A percentile compares a stretch with the other conserved stretches of the same genome.
Evolutionary conservation across 2,888 invertebrate species (phyloP).

Genomic region (Cephalotes varians): DNA sequence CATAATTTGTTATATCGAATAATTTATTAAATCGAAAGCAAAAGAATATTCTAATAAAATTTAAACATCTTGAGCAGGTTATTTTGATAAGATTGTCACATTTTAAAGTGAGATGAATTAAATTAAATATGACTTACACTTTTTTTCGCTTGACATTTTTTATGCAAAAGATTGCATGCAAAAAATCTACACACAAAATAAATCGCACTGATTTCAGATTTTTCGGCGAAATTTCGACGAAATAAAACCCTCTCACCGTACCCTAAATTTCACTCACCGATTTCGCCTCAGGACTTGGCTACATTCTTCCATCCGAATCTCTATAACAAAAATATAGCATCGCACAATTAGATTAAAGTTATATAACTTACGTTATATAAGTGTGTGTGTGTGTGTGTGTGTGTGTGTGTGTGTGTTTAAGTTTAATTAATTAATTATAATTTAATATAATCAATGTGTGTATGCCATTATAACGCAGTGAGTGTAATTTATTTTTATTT

Average conservation of each 20-base stretch:
- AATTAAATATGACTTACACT: not conserved
- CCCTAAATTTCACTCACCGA: not conserved
- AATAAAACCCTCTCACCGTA: not conserved
- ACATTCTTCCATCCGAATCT: not conserved
- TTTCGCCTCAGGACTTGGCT: not conserved
- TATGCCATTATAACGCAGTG: not conserved
- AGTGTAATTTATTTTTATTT: not conserved
- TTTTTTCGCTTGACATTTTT: not conserved
- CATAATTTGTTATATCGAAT: not conserved
- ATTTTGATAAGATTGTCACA: not conserved
- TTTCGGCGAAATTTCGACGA: not conserved
- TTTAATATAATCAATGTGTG: not conserved
- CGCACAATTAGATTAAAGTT: not conserved
- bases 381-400: not conserved
- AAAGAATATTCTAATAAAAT: not conserved
- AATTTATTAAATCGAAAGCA: not conserved
- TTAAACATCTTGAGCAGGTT: not conserved
- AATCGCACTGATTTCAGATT: not conserved
- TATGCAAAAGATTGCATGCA: not conserved
- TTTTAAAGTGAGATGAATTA: not conserved
- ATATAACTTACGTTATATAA: not conserved
- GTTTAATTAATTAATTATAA: not conserved
- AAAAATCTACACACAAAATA: not conserved
- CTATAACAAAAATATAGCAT: not conserved
- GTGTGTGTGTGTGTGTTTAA: not conserved